These are phyloP conservation scores for Hyles vespertilio DNA, from an alignment of 1,140 invertebrate genomes.

Conservation along the genomic window DNA sequence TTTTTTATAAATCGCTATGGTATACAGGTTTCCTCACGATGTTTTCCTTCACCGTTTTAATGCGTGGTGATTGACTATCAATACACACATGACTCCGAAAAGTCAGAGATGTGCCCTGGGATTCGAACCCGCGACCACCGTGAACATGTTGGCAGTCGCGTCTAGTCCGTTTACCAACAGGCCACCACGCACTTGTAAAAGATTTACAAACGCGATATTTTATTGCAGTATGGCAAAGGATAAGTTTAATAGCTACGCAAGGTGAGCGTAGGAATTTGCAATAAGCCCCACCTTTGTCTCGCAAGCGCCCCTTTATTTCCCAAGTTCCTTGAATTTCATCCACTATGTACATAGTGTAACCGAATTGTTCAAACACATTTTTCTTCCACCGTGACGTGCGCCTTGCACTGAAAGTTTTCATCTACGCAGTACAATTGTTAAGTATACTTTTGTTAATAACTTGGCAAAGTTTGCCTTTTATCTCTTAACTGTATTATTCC, in stretches of 20 bases:
- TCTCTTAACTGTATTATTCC: background rate
- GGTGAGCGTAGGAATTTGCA: conserved; percentile 66
- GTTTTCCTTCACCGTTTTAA: too few species aligned
- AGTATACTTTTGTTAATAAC: too few species aligned
- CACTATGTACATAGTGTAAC: conserved; percentile 43
- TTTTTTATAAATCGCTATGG: too few species aligned
- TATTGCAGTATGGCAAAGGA: conserved; percentile 42
- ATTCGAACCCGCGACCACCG: too few species aligned
- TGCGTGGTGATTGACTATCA: too few species aligned
- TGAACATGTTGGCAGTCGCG: too few species aligned
- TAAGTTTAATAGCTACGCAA: conserved; percentile 53
- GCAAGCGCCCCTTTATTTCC: conserved; percentile 60
- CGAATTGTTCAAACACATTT: conserved; percentile 30
- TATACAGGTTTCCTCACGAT: too few species aligned
- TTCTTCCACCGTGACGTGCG: conserved; percentile 26
- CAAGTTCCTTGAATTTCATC: conserved; percentile 67
- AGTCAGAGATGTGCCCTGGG: too few species aligned
- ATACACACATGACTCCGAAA: too few species aligned
- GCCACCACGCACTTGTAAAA: too few species aligned
- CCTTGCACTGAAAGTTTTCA: conserved; percentile 17
- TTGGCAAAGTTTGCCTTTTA: too few species aligned
- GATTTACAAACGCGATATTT: conserved; percentile 48
- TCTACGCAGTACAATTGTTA: background rate
- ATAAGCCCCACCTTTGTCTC: conserved; percentile 67
- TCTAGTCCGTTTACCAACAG: too few species aligned